Evolutionary conservation across 2,888 invertebrate species (phyloP).

Genomic region (Tachina fera): DNA sequence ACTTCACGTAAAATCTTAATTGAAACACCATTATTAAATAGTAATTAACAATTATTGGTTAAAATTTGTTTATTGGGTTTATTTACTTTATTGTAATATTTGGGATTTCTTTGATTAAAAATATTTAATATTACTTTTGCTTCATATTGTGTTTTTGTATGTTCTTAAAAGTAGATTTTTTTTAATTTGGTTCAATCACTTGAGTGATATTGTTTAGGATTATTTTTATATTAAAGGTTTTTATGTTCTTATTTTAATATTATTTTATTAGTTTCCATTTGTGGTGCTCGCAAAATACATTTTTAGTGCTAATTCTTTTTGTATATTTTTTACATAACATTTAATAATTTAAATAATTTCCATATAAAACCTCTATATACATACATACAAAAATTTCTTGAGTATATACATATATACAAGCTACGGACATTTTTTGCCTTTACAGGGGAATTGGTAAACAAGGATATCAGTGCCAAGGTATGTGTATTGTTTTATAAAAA

Average conservation of each 20-base stretch:
- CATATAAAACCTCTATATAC: conserved; percentile 39
- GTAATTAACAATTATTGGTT: conserved; percentile 76
- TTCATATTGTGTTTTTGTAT: conserved; percentile 58
- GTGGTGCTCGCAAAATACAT: conserved; percentile 54
- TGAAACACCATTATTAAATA: conserved; percentile 52
- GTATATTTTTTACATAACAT: conserved; percentile 58
- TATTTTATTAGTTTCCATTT: conserved; percentile 48
- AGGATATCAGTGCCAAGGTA: conserved; percentile 99
- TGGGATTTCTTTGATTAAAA: conserved; percentile 48
- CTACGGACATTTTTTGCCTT: conserved; percentile 84
- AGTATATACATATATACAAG: conserved; percentile 78
- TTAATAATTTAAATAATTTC: conserved; percentile 40
- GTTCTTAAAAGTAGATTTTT: conserved; percentile 35
- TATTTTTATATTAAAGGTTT: conserved; percentile 49
- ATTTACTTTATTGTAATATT: conserved; percentile 63
- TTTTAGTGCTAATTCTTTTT: conserved; percentile 48
- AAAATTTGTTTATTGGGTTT: conserved; percentile 64
- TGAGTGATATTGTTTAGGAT: conserved; percentile 19
- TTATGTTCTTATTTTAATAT: conserved; percentile 43
- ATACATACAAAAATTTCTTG: conserved; percentile 53
- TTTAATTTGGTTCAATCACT: conserved; percentile 18
- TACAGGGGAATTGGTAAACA: conserved; percentile 98
- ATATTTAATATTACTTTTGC: conserved; percentile 57
- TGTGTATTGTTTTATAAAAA: conserved; percentile 77
- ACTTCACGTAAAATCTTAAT: conserved; percentile 55